Base-by-base conservation (phyloP, 2,888 invertebrate species). In the Heliconius aoede region DNA sequence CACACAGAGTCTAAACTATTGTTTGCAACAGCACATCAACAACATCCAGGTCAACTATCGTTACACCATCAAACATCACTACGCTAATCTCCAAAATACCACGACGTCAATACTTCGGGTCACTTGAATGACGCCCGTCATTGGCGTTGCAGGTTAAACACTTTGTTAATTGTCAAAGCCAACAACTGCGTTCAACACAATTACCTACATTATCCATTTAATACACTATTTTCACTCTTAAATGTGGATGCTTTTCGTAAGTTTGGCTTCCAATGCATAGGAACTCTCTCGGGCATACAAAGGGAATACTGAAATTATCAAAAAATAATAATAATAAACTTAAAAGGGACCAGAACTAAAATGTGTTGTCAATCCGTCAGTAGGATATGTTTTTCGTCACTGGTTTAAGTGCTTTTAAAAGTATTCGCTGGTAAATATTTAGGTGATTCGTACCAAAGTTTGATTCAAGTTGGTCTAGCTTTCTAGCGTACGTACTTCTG, bases 171-270 rank as follows among this genome's bases (percentile, higher is more conserved):
- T 77, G 74, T 80, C 80, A 80, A 80, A 82, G 78, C 79, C 77
- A 79, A 78, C 78, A 81, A 80, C 74, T 81, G 68, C 80, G 83
- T 80, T 81, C 82, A 82, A 83, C 81, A 86, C 85, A 80, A 79
- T 87, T 91, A 94, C 93, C 92, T 92, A 93, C 92, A 84, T 94
- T 91, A 94, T 93, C 94, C 94, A 93, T 94, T 94, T 90, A 94
- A 91, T 87, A 94, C 93, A 92, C 94, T 94, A 94, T 94, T 94
- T 93, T 94, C 94, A 91, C 94, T 94, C 90, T 94, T 94, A 93
- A 94, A 94, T 86, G 93, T 94, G 89, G 94, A 93, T 91, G 94
- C 92, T 93, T 94, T 94, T 90, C 90, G 91, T 90, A 95, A 93
- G 91, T 94, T 94, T 89, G 95, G 94, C 89, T 94, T 93, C 94